phyloP scores from a whole-genome alignment of 1,140 invertebrate genomes.

The Chymomyza costata region DNA sequence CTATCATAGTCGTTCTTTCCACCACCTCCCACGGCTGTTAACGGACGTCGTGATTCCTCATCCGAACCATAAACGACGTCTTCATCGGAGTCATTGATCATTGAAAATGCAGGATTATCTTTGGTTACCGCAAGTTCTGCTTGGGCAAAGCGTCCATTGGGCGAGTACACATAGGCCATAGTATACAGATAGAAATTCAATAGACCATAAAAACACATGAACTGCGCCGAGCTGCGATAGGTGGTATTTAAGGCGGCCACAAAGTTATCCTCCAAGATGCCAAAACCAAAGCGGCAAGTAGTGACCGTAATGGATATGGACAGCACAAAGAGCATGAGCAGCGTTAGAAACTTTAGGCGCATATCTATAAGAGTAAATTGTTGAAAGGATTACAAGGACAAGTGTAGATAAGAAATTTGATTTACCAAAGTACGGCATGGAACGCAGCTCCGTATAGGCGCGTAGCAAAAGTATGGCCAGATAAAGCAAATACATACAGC shows the following conservation, averaged over 20 bases:
- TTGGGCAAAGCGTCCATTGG: slow-evolving; percentile 86
- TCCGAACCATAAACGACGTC: slow-evolving; percentile 97
- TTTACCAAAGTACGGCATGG: slow-evolving; percentile 98
- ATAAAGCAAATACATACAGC: slow-evolving; percentile 90
- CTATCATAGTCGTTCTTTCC: slow-evolving; percentile 81
- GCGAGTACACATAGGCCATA: slow-evolving; percentile 96
- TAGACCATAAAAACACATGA: slow-evolving; percentile 96
- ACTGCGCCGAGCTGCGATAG: slow-evolving; percentile 93
- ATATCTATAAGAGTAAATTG: slow-evolving; percentile 81
- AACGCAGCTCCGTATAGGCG: slow-evolving; percentile 94
- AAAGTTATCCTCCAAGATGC: slow-evolving; percentile 94
- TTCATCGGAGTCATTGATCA: slow-evolving; percentile 99
- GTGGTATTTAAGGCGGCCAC: slow-evolving; percentile 89
- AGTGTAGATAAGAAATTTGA: slow-evolving; percentile 27
- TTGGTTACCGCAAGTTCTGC: slow-evolving; percentile 93
- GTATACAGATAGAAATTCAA: slow-evolving; percentile 96
- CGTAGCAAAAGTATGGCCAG: slow-evolving; percentile 88
- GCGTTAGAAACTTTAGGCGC: slow-evolving; percentile 91
- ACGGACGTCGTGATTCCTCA: slow-evolving; percentile 86
- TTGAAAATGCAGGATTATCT: slow-evolving; percentile 97
- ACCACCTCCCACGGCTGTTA: slow-evolving; percentile 76
- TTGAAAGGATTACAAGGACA: not conserved
- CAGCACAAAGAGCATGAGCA: slow-evolving; percentile 89
- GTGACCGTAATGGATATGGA: slow-evolving; percentile 87
- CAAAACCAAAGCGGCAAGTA: slow-evolving; percentile 89